Base-by-base conservation (phyloP, 2,113 vertebrate genomes). In the Uropsilus gracilis region DNA sequence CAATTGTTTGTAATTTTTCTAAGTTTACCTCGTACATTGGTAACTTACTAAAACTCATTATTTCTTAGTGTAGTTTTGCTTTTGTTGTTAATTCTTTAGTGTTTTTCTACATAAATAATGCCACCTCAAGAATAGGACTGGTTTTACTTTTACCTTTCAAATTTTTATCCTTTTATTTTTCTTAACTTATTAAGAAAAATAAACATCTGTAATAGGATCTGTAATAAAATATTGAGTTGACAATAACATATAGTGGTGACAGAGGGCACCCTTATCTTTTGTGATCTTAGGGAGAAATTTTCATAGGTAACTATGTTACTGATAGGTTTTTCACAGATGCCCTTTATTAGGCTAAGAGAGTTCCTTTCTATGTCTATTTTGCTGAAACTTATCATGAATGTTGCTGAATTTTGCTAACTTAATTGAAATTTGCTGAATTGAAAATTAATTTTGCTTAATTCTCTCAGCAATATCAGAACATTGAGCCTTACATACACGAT, bases 111-210 rank as follows among this genome's bases (percentile, higher is more conserved):
- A n/a, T 63, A 85, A 78, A 91, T 64, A 93, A 82, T 46, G 28
- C 69, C 50, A 59, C 10, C 76, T 77, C n/a, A 90, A 73, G 64
- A 76, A 57, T 13, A n/a, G n/a, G n/a, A n/a, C n/a, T n/a, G n/a
- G n/a, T n/a, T n/a, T 96, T 80, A 76, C 44, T 71, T 94, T 26
- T 55, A n/a, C 5, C 22, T 93, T 90, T 71, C 48, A 39, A 84
- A 87, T 90, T 92, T 82, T 63, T 64, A 53, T 64, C 5, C 34
- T 66, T 64, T 85, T 69, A 44, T 84, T 76, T 78, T 95, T 87
- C 69, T 96, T 93, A 18, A 57, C 82, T 66, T 82, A 50, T 44
- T 66, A n/a, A n/a, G n/a, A n/a, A n/a, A n/a, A n/a, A n/a, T n/a
- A n/a, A n/a, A n/a, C n/a, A n/a, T n/a, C n/a, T n/a, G n/a, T n/a